Base-by-base conservation (phyloP, 2,113 vertebrate genomes). In the Thamnaconus septentrionalis region DNA sequence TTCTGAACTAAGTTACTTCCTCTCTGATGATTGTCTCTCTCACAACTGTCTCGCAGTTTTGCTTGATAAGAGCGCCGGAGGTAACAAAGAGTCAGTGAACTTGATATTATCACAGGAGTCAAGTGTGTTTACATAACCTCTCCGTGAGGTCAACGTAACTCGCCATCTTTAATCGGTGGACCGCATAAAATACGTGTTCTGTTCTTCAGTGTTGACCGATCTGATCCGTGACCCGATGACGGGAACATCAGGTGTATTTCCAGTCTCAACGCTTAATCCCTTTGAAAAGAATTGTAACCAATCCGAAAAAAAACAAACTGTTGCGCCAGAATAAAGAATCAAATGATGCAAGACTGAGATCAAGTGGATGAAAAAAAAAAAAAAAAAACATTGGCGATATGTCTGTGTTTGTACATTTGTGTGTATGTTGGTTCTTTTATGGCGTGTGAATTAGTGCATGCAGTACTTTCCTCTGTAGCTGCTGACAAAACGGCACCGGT, bases 381-480 rank as follows among this genome's bases (percentile, higher is more conserved):
- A 51, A 66, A 68, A 69, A 65, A 53, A 42, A 59, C 53, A 46
- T 56, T 60, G 64, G 54, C 54, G 60, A 78, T 41, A 67, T 58
- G 60, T 80, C 8, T 68, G 49, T 87, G 79, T 84, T 74, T 78
- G 85, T 88, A 68, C 50, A 66, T 58, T 51, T 71, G 73, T 86
- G 69, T 40, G 66, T 79, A 66, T 59, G 69, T 79, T 66, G 49
- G 61, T 82, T 83, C 75, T 69, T 83, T 85, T 79, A 47, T 71
- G 67, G 71, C 31, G 82, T 88, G 85, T 86, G 80, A 71, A 74
- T 67, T 92, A 86, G 75, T 92, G 91, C 91, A 92, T 92, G 91
- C 80, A 77, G 77, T 85, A 63, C 79, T 85, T 76, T 85, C 73
- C 80, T 85, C 76, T 86, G 86, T 90, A 87, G 82, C 87, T 78